Base-by-base conservation (phyloP, 2,797 vertebrate species). In the Brotula barbata region DNA sequence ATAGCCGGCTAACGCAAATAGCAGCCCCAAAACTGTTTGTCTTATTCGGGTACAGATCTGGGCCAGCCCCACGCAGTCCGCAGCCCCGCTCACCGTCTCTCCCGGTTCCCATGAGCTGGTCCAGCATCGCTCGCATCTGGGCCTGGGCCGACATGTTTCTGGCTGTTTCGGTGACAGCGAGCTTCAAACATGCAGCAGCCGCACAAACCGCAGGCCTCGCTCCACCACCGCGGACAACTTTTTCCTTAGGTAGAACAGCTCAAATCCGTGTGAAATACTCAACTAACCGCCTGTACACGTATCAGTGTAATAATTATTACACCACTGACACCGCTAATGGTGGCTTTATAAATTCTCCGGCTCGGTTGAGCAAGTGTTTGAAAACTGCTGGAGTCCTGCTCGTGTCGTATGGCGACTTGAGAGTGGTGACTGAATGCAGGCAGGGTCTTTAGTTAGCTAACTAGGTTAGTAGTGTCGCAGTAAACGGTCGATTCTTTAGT, bases 41-140 rank as follows among this genome's bases (percentile, higher is more conserved):
- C n/a, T 14, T 6, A 7, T 13, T 4, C 6, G 3, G 20, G 5
- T n/a, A 41, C n/a, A 1, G 1, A 31, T 14, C 5, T 19, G 11
- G 4, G 13, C 23, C 20, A 31, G 37, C n/a, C 37, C 12, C 12
- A 9, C 16, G 5, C 16, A 20, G 20, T 33, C 21, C 5, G 13
- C 11, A 1, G 21, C 10, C 2, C 1, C 7, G 63, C 93, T 95
- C 91, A 98, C 96, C 96, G 87, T 98, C 96, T 93, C 96, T 93
- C 74, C 94, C 92, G 16, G 96, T 98, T 79, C 96, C 96, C 96
- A 99, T 99, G 57, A 99, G 90, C 92, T 99, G 96, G 92, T 98
- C 96, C 90, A 99, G 92, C 96, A 98, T 97, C 67, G 96, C 95
- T 85, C 96, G 89, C 96, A 99, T 99, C 89, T 99, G 96, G 55